Evolutionary conservation across 2,797 vertebrate species (phyloP), one percentile per base, ranked within the genome.

Genomic region (Eleutherodactylus coqui): DNA sequence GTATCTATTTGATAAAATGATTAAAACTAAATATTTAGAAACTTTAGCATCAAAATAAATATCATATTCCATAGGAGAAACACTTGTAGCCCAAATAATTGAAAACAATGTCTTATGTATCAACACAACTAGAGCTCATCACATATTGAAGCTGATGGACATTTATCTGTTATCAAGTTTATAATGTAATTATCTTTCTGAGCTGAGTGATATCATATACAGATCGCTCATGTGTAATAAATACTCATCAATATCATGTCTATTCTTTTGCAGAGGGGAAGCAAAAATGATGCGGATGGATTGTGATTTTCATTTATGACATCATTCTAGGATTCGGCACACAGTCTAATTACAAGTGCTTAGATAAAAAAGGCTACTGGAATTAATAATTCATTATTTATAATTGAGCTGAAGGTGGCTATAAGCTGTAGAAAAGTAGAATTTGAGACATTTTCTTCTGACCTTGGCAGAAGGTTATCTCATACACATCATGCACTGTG

Each of bases 141-240:
- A 41, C 34, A 69, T 34, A 69, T 69, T 69, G 19, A 69, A 38
- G 64, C 34, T 69, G 64, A 69, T 32, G 60, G 60, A 62, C 60
- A 32, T 32, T 62, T 62, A 13, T 62, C 27, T 32, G 14, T 32
- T 62, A 62, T 69, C 64, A 3, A 69, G 34, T 36, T 69, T 38
- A 21, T 36, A 69, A 69, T 69, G 34, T 69, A 69, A 69, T 69
- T 69, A 24, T 38, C 38, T 69, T 69, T 9, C 34, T 69, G 21
- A 8, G 19, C 34, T 69, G 64, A 67, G 34, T 21, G 19, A 69
- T 69, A 69, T n/a, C 27, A 69, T 38, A 69, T 69, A 69, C 64
- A 69, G 6, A 69, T 69, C 64, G 19, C 64, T 69, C 64, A 69
- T 38, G 17, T 69, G 64, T 69, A 69, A 69, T 69, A 38, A 69